A percentile compares a stretch with the other conserved stretches of the same genome.
Conservation (phyloP, 1,140 invertebrate genomes). For the Aethina tumida region DNA sequence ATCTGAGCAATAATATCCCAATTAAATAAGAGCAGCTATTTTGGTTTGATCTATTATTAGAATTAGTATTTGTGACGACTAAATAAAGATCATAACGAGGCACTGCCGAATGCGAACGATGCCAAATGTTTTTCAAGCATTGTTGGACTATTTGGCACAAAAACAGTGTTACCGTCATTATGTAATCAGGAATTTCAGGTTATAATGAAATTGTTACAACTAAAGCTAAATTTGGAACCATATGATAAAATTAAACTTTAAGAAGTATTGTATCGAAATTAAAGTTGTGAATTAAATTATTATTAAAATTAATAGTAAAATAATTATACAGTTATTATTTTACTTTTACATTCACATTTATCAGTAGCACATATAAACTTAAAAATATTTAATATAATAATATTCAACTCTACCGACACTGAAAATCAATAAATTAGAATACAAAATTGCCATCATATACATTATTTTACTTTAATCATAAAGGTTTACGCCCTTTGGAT, state of each 20-base stretch:
- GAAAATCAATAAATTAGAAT: too few relatives aligned
- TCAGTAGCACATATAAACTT: too few relatives aligned
- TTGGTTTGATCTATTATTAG: slow-evolving; percentile 8
- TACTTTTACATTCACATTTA: too few relatives aligned
- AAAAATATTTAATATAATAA: too few relatives aligned
- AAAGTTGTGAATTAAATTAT: background rate
- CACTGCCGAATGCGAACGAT: slow-evolving; percentile 1
- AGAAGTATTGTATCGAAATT: background rate
- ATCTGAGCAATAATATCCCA: slow-evolving; percentile 1
- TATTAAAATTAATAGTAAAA: background rate
- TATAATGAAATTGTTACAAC: background rate
- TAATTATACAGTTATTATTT: slow-evolving; percentile 6
- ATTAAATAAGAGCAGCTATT: background rate
- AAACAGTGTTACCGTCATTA: slow-evolving; percentile 2
- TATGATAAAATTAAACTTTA: background rate
- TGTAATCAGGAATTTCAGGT: slow-evolving; percentile 7
- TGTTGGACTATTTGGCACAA: slow-evolving; percentile 9
- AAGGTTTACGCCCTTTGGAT: too few relatives aligned
- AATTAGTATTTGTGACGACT: slow-evolving; percentile 14
- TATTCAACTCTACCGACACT: too few relatives aligned
- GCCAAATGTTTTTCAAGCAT: slow-evolving; percentile 12
- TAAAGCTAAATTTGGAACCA: background rate
- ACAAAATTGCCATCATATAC: too few relatives aligned
- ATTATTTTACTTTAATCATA: too few relatives aligned
- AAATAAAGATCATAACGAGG: slow-evolving; percentile 3